Conservation (phyloP, 2,797 vertebrate genomes). For the Zenarchopterus dispar region DNA sequence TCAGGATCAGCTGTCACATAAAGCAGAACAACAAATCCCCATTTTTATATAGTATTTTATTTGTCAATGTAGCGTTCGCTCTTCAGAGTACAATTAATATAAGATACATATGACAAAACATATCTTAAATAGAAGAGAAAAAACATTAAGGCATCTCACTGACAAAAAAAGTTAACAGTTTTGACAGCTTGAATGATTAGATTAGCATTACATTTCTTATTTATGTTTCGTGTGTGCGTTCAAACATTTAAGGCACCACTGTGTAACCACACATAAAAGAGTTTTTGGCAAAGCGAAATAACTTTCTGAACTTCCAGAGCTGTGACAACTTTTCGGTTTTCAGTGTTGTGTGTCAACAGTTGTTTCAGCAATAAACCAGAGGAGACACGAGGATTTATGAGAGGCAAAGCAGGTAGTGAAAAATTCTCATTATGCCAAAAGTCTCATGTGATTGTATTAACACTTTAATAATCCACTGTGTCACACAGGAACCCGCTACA, state of each 20-base stretch:
- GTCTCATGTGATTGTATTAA: conserved; percentile 66
- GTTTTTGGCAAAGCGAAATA: conserved; percentile 32
- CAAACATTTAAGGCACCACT: conserved; percentile 65
- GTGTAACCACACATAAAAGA: conserved; percentile 41
- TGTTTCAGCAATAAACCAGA: conserved; percentile 63
- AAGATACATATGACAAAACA: conserved; percentile 81
- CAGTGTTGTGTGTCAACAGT: conserved; percentile 56
- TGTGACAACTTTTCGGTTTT: conserved; percentile 57
- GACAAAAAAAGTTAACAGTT: conserved; percentile 56
- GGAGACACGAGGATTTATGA: conserved; percentile 55
- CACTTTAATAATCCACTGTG: conserved; percentile 61
- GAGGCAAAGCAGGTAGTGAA: conserved; percentile 64
- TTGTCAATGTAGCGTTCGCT: conserved; percentile 87
- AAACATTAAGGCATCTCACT: conserved; percentile 67
- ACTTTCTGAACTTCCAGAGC: conserved; percentile 43
- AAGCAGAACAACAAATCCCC: conserved; percentile 42
- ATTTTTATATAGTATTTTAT: conserved; percentile 84
- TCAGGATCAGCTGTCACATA: conserved; percentile 8
- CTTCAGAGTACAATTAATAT: conserved; percentile 83
- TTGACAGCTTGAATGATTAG: conserved; percentile 54
- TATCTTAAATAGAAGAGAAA: conserved; percentile 82
- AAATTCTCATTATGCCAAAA: conserved; percentile 52
- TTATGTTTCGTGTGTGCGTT: conserved; percentile 24
- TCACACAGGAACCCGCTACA: conserved; percentile 53
- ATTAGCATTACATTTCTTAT: conserved; percentile 52